These are phyloP conservation scores for Spea hammondii DNA, from an alignment of 2,797 vertebrate genomes.

Conservation along the genomic window DNA sequence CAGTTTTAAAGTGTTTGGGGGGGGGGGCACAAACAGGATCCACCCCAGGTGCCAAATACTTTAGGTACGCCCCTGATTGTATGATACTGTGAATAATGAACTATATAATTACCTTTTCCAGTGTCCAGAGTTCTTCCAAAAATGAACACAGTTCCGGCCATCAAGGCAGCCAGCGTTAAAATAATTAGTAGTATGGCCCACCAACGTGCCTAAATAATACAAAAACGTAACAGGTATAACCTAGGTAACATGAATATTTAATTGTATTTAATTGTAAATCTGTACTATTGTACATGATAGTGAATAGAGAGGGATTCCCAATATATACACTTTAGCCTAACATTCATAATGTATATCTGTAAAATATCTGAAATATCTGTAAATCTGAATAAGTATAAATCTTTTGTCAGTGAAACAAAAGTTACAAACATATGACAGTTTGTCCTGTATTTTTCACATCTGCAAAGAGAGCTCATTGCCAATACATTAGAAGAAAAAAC, in stretches of 20 bases:
- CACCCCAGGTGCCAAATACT: too few species aligned
- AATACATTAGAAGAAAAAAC: too few species aligned
- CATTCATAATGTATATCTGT: too few species aligned
- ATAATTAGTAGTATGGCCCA: slow-evolving; percentile 74
- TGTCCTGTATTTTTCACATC: too few species aligned
- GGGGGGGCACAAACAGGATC: too few species aligned
- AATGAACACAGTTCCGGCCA: slow-evolving; percentile 70
- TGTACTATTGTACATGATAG: neutral
- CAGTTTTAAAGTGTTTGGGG: too few species aligned
- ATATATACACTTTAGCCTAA: too few species aligned
- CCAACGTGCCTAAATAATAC: slow-evolving; percentile 67
- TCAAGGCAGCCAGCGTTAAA: slow-evolving; percentile 69
- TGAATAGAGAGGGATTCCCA: neutral
- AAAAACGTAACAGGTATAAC: neutral
- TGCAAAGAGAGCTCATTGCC: too few species aligned
- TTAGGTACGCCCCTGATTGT: neutral
- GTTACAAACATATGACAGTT: too few species aligned
- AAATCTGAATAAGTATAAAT: too few species aligned
- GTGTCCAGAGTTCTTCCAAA: slow-evolving; percentile 60
- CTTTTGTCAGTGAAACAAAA: too few species aligned
- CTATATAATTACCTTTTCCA: slow-evolving; percentile 19
- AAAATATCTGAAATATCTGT: too few species aligned
- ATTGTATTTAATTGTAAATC: neutral
- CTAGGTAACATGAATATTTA: neutral
- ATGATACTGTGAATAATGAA: neutral